Evolutionary conservation across 2,888 invertebrate species (phyloP), one percentile per base, ranked within the genome.

Genomic region (Campopleginae sp.): DNA sequence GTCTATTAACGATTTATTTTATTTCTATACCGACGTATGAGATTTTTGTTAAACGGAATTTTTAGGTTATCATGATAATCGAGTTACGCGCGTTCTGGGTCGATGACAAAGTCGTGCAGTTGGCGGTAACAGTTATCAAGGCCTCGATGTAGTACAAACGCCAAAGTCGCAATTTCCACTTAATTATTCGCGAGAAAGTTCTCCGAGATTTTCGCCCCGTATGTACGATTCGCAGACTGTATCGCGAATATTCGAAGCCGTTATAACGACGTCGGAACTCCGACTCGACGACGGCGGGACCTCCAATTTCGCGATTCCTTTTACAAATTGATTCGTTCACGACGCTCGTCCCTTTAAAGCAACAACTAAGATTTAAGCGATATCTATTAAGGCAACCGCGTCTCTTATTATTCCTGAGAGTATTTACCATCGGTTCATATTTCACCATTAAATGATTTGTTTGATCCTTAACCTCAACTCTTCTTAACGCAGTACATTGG

Each of bases 361-460:
- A 12, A 23, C 14, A 58, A 27, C 58, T 58, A 27, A 58, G 58
- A 58, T 58, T 58, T 27, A 58, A 58, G 27, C 27, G 58, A 58
- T 27, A 58, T 58, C 27, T 58, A 58, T 58, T 27, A 58, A 58
- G n/a, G n/a, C 27, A 14, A 14, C 12, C 27, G 58, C 27, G 58
- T 27, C 58, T 58, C 58, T 1, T 27, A 27, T 27, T 27, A 58
- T 58, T 58, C 14, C 27, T 27, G 27, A 27, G 27, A 58, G 27
- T 1, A 58, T 58, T 58, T n/a, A 23, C 27, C 5, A 27, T 58
- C 58, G 27, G 10, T 58, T 6, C 58, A 58, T 58, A 58, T 58
- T 58, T 58, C 58, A 58, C 58, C 27, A 58, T 58, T 12, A 58
- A 58, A 58, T 27, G 14, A 27, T 58, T 58, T 14, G 27, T 58